phyloP scores from a whole-genome alignment of 1,140 invertebrate genomes.

The Lerema accius region DNA sequence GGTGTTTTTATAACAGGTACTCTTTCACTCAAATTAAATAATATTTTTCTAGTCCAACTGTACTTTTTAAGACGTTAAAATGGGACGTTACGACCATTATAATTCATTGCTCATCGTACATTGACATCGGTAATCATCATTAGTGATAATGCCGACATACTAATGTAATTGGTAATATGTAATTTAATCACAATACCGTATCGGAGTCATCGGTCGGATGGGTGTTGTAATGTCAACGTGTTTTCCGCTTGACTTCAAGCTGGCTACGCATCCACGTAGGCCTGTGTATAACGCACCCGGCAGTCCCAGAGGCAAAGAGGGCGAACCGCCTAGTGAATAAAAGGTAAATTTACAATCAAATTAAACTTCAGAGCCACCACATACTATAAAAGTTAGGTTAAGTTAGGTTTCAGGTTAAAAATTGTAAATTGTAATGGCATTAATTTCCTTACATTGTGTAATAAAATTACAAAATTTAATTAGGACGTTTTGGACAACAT shows the following conservation, averaged over 20 bases:
- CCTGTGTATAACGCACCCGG: constrained; percentile 74
- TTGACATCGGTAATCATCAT: constrained; percentile 10
- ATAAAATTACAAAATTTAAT: too few species aligned
- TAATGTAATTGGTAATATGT: constrained; percentile 17
- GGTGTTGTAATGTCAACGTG: constrained; percentile 72
- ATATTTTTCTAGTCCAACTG: constrained; percentile 58
- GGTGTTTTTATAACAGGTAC: constrained; percentile 49
- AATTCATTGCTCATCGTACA: constrained; percentile 10
- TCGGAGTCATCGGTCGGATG: constrained; percentile 64
- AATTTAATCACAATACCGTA: constrained; percentile 67
- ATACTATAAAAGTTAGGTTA: too few species aligned
- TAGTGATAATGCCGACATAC: neutral
- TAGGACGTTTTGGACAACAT: too few species aligned
- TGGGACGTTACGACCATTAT: neutral
- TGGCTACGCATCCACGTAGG: constrained; percentile 74
- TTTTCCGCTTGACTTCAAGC: constrained; percentile 73
- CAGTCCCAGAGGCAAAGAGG: constrained; percentile 74
- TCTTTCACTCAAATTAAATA: constrained; percentile 54
- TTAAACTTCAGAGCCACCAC: too few species aligned
- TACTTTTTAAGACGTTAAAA: constrained; percentile 39
- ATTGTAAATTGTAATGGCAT: too few species aligned
- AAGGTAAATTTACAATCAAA: constrained; percentile 18
- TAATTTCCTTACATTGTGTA: too few species aligned
- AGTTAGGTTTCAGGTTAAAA: too few species aligned
- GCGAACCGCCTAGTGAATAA: constrained; percentile 71